Base-by-base conservation (phyloP, 2,888 invertebrate species). In the Himalopsyche kuldschensis region DNA sequence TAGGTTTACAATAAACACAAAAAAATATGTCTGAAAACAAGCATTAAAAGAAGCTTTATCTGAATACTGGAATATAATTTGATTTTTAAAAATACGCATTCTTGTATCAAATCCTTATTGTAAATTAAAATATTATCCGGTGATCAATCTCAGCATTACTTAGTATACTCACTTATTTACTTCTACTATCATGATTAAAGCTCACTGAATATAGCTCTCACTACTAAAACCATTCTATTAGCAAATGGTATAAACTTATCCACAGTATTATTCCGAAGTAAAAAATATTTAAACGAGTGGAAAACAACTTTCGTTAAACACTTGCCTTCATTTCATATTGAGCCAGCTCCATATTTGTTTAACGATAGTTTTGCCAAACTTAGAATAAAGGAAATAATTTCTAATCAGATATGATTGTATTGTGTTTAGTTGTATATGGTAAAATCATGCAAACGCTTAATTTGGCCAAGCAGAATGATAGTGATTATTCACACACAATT, bases 231-330 rank as follows among this genome's bases (percentile, higher is more conserved):
- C 10, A 48, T 55, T 55, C 5, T 24, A 20, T 55, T 55, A 24
- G 10, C 20, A 20, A 20, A n/a, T 6, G 6, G 10, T 55, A 55
- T 5, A 55, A 55, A 55, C 24, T 5, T 55, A 24, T 55, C n/a
- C 55, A 55, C 55, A 55, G 20, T 55, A 55, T 55, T 15, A 55
- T 20, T 55, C 8, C 2, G 20, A 20, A 55, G 55, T 55, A 55
- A 55, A 55, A 41, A 55, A 20, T 55, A 55, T 55, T 41, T 55
- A 11, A 55, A 31, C 78, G 35, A 41, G 78, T 78, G 46, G 78
- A 78, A 41, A 78, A 78, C 78, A 78, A 78, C 78, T 78, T 78
- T 78, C 78, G 78, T 78, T 1, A 78, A 78, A 78, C 78, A 78
- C 78, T 78, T 41, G 78, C 41, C 41, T 41, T 31, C 35, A 20